These are phyloP conservation scores for Cynopterus sphinx DNA, from an alignment of 2,797 vertebrate species.

Conservation along the genomic window DNA sequence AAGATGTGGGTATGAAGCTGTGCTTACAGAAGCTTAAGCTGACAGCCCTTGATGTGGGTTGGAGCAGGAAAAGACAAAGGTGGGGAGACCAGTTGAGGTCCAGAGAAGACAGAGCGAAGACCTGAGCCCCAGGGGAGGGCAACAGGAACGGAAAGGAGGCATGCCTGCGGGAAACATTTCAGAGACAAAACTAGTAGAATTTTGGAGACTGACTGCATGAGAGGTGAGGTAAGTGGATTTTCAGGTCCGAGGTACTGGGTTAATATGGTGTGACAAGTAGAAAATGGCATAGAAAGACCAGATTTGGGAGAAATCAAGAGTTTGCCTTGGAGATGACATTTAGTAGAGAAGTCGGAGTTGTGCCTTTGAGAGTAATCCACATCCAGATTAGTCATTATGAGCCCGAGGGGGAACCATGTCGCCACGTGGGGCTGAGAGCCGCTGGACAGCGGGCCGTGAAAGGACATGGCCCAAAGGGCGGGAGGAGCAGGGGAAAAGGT, in stretches of 20 bases:
- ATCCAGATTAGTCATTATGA: too few species aligned
- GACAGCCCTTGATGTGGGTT: rapidly evolving
- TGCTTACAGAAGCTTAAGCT: not conserved
- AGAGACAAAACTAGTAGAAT: not conserved
- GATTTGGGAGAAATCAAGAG: not conserved
- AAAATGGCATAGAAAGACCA: not conserved
- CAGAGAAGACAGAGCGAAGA: not conserved
- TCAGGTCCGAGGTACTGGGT: not conserved
- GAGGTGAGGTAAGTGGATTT: not conserved
- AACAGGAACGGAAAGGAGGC: not conserved
- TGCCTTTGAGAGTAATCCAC: not conserved
- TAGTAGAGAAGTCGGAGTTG: not conserved
- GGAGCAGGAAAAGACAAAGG: not conserved
- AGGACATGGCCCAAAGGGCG: not conserved
- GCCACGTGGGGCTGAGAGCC: not conserved
- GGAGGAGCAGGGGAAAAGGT: not conserved
- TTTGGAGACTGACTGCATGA: not conserved
- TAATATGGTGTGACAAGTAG: not conserved
- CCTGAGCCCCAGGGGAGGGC: not conserved
- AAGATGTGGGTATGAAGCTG: not conserved
- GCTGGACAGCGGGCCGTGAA: not conserved
- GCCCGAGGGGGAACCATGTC: not conserved
- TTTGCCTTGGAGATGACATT: not conserved
- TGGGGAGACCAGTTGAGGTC: not conserved
- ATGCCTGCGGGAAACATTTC: not conserved